Conservation (phyloP, 2,888 invertebrate genomes). For the Prenolepis imparis region DNA sequence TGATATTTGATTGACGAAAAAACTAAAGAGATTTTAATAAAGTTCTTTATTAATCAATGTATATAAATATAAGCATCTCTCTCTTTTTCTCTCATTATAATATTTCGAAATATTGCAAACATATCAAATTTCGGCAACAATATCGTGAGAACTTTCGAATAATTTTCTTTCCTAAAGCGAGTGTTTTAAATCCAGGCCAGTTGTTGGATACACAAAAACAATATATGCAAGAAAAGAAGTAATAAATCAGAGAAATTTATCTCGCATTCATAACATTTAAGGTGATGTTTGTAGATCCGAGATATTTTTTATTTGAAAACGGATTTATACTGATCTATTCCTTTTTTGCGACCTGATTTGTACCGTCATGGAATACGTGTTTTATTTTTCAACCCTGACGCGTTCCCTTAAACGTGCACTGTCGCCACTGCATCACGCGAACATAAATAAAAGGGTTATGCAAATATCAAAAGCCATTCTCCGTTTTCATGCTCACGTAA, state of each 20-base stretch:
- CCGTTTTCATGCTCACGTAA: conserved; percentile 24
- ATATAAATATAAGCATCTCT: background rate
- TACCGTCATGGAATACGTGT: background rate
- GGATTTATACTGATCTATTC: background rate
- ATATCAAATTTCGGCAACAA: background rate
- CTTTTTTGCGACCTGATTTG: background rate
- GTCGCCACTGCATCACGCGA: background rate
- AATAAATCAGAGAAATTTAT: conserved; percentile 52
- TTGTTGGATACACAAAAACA: background rate
- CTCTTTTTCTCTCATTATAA: background rate
- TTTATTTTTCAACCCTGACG: background rate
- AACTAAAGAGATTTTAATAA: background rate
- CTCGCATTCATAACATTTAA: conserved; percentile 11
- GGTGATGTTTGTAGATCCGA: background rate
- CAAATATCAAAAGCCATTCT: conserved; percentile 11
- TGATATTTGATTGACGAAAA: background rate
- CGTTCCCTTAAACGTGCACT: conserved; percentile 5
- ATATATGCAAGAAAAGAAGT: conserved; percentile 19
- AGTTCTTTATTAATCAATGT: background rate
- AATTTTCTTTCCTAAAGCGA: background rate
- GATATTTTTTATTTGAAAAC: conserved; percentile 7
- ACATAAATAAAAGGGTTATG: background rate
- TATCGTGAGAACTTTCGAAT: background rate
- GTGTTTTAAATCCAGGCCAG: background rate
- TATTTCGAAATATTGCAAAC: conserved; percentile 12